These are phyloP conservation scores for Anastrepha ludens DNA, from an alignment of 1,140 invertebrate genomes.

Conservation along the genomic window DNA sequence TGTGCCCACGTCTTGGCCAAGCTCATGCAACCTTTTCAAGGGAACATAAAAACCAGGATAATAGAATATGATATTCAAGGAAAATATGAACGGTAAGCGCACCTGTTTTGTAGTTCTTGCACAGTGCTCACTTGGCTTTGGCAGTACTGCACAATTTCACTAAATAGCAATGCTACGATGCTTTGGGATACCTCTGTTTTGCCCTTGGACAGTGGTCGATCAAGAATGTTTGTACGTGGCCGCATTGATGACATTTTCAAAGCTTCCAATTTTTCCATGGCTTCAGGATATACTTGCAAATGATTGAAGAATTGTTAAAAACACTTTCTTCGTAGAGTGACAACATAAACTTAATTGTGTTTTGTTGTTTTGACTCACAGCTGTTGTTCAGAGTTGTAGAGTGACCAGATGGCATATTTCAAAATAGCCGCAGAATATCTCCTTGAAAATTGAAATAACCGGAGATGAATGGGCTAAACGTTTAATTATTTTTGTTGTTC, in stretches of 20 bases:
- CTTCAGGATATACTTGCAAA: neutral
- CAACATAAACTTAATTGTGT: neutral
- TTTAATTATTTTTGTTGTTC: too few relatives aligned
- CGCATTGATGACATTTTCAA: constrained; percentile 74
- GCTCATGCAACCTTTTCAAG: constrained; percentile 86
- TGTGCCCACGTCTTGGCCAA: constrained; percentile 96
- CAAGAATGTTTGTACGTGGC: constrained; percentile 88
- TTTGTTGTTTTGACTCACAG: constrained; percentile 2
- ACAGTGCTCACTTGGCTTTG: constrained; percentile 97
- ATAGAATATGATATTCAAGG: neutral
- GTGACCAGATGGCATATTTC: neutral
- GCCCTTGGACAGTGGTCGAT: constrained; percentile 93
- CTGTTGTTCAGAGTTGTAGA: neutral
- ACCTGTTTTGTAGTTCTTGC: constrained; percentile 87
- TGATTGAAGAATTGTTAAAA: neutral
- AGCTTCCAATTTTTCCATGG: constrained; percentile 71
- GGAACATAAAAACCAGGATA: neutral
- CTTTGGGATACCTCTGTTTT: constrained; percentile 94
- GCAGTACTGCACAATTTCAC: constrained; percentile 98
- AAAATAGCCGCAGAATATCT: neutral
- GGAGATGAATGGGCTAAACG: neutral
- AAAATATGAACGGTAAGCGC: neutral
- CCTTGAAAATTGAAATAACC: neutral
- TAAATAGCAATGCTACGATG: constrained; percentile 96
- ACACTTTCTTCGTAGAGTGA: neutral